Conservation (phyloP, 1,140 invertebrate genomes). For the Aphis craccivora region DNA sequence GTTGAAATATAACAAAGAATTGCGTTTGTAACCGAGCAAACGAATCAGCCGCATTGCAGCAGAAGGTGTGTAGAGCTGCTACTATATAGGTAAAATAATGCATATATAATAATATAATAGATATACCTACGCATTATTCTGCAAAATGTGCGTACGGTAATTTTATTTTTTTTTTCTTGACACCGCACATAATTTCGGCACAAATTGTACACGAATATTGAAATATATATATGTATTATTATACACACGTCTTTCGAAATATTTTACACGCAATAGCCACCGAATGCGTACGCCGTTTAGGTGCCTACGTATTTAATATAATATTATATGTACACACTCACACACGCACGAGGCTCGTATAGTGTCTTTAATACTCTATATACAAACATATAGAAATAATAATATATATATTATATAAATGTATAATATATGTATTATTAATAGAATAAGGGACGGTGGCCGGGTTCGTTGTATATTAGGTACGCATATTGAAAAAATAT, state of each 20-base stretch:
- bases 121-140: background rate
- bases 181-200: background rate
- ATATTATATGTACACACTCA: background rate
- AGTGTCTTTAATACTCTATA: background rate
- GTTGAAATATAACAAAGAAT: background rate
- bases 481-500: background rate
- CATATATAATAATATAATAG: background rate
- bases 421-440: background rate
- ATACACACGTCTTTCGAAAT: background rate
- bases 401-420: background rate
- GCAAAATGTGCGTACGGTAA: background rate
- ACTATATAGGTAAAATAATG: background rate
- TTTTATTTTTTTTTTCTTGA: background rate
- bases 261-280: background rate
- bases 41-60: background rate
- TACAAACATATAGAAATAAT: background rate
- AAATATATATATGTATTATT: background rate
- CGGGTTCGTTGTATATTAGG: background rate
- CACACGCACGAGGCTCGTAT: background rate
- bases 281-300: background rate
- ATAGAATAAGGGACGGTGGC: background rate
- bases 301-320: background rate
- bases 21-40: background rate
- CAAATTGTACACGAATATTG: background rate
- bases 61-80: background rate